Base-by-base conservation (phyloP, 2,113 vertebrate species). In the Cebidichthys violaceus region DNA sequence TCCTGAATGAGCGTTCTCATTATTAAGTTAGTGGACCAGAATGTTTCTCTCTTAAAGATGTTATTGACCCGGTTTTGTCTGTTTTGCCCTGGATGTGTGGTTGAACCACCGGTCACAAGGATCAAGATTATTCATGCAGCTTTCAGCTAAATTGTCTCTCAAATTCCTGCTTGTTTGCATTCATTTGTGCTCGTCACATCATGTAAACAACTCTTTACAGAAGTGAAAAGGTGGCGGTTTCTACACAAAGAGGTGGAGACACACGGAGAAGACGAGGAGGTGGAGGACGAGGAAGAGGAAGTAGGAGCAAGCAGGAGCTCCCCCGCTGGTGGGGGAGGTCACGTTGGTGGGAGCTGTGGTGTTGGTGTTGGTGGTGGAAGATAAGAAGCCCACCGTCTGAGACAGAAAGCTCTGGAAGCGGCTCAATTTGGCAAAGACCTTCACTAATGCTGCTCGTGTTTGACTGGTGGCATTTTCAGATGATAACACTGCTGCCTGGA, bases 401-500 rank as follows among this genome's bases (percentile, higher is more conserved):
- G 0, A 0, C 54, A 93, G 70, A 75, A 93, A 93, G 2, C 0
- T 0, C 0, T 14, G 0, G 18, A 59, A 92, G 2, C 0, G 0
- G 3, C 15, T 74, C 52, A 91, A 8, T 8, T 11, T 84, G 27
- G 14, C 2, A 4, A 89, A 75, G 27, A 11, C 2, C 45, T 3
- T 60, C 10, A 55, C 0, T 6, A 4, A 0, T 2, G 6, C 0
- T 2, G 18, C 72, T 45, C 59, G 20, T 4, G 11, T 17, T 1
- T 0, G 0, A 0, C 18, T 17, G 65, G 27, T 68, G 3, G 70
- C 50, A 64, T 1, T 71, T 20, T 3, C n/a, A 4, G 1, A 3
- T 0, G 77, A 31, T 5, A 94, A 20, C 54, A 93, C 89, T 0
- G 65, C 91, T 0, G 74, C 75, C 82, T 94, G 92, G 73, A 84